Base-by-base conservation (phyloP, 2,888 invertebrate genomes). In the Cephus rjabovi region DNA sequence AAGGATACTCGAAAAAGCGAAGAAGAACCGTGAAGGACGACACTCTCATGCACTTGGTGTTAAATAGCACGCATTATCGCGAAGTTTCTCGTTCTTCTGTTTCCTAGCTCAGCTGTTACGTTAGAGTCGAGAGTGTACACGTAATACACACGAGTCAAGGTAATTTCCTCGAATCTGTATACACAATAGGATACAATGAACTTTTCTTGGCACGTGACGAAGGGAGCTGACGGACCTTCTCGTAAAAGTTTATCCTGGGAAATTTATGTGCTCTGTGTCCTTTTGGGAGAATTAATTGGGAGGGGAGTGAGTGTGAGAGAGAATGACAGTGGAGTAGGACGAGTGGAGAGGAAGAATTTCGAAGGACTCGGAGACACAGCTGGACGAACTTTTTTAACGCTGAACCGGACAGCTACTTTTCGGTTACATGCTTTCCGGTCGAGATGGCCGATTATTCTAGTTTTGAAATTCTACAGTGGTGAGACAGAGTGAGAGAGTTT, bases 401-500 rank as follows among this genome's bases (percentile, higher is more conserved):
- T 56, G 23, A 1, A 56, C 23, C 56, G 23, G 56, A 56, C 56
- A 56, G 56, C 56, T 56, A 56, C 56, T 56, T 56, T 56, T 56
- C 56, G 56, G 56, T 56, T 56, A 56, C 56, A 56, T 56, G 56
- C 23, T 23, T 23, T 56, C 0, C 9, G 56, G 23, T 56, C 15
- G 56, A 56, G 40, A 23, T 56, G 15, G 23, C 23, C 23, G 56
- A 56, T 56, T 56, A 56, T 23, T 56, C 56, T 23, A 56, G 56
- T 56, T 23, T 56, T 23, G 56, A 56, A 56, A 56, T 23, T 56
- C 23, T 56, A 23, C 56, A 80, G 77, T 79, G 74, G 75, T 71
- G 73, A 74, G 79, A 77, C 69, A 73, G 80, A 80, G 75, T 74
- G 23, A 35, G 71, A 34, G 40, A 70, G 34, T 56, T 56, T 56